phyloP scores from a whole-genome alignment of 2,888 invertebrate genomes.

The Eulithis testata region DNA sequence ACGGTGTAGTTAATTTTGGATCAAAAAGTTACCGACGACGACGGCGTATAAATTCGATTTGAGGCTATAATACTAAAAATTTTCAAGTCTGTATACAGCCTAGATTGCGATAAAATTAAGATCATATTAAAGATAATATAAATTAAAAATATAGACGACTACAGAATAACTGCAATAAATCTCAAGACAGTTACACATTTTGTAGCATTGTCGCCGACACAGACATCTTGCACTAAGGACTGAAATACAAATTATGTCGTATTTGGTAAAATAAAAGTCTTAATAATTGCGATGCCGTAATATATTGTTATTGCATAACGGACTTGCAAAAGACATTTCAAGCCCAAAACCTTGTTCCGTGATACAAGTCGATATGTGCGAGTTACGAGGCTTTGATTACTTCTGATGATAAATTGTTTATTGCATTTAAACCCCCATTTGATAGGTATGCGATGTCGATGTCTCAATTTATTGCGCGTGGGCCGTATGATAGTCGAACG shows the following conservation, averaged over 20 bases:
- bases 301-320: slow-evolving; percentile 54
- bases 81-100: neutral
- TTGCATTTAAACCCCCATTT: slow-evolving; percentile 43
- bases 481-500: slow-evolving; percentile 36
- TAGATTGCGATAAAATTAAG: neutral
- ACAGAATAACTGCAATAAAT: neutral
- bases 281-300: slow-evolving; percentile 45
- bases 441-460: slow-evolving; percentile 49
- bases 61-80: neutral
- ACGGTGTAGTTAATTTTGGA: slow-evolving; percentile 39
- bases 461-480: slow-evolving; percentile 53
- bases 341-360: slow-evolving; percentile 40
- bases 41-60: slow-evolving; percentile 16
- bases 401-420: slow-evolving; percentile 49
- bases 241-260: slow-evolving; percentile 41
- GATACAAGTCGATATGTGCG: slow-evolving; percentile 48
- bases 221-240: slow-evolving; percentile 31
- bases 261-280: slow-evolving; percentile 43
- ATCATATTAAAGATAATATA: neutral
- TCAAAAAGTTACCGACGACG: slow-evolving; percentile 30
- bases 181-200: neutral
- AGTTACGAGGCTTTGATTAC: slow-evolving; percentile 45
- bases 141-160: neutral
- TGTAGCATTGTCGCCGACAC: neutral
- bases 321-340: slow-evolving; percentile 44